Evolutionary conservation across 2,797 vertebrate species (phyloP), one percentile per base, ranked within the genome.

Genomic region (Falco cherrug): DNA sequence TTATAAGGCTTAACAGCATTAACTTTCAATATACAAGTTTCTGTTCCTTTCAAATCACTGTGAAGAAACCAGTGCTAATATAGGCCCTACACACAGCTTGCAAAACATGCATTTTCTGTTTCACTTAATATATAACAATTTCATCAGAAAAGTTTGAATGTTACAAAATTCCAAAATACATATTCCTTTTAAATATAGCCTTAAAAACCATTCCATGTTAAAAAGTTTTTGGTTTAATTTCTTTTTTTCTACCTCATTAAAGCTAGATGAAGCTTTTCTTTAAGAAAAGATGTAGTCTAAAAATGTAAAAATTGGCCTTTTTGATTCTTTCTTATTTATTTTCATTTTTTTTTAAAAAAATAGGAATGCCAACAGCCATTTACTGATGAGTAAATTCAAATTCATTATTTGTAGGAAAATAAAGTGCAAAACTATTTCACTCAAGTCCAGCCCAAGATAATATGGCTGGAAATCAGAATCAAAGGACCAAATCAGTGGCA

Each of bases 131-230:
- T 88, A 96, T 5, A 39, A 90, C 93, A 61, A 67, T 43, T 71
- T 78, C 54, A 69, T 68, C 79, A 76, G 37, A 92, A 85, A 94
- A 90, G 19, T 63, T 6, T 75, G 25, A 77, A 33, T 92, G 88
- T 35, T 95, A 94, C 19, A 89, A 94, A 96, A 81, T 73, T 84
- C 50, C 50, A 96, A 95, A 96, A 95, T 81, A 86, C 39, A 88
- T 65, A 64, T 75, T 80, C 64, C 35, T 65, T 91, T 81, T 39
- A 96, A 96, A 94, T 92, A 71, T 47, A 92, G 20, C 33, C 79
- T 69, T 93, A 91, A 69, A 96, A 96, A 86, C 13, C n/a, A 60
- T 75, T 75, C 64, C 61, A 51, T 17, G 13, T 19, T 67, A 84
- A 90, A 90, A 94, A 84, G 28, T 9, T 63, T 82, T 78, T 45